phyloP scores from a whole-genome alignment of 1,140 invertebrate genomes.

The Paracyclopina nana region DNA sequence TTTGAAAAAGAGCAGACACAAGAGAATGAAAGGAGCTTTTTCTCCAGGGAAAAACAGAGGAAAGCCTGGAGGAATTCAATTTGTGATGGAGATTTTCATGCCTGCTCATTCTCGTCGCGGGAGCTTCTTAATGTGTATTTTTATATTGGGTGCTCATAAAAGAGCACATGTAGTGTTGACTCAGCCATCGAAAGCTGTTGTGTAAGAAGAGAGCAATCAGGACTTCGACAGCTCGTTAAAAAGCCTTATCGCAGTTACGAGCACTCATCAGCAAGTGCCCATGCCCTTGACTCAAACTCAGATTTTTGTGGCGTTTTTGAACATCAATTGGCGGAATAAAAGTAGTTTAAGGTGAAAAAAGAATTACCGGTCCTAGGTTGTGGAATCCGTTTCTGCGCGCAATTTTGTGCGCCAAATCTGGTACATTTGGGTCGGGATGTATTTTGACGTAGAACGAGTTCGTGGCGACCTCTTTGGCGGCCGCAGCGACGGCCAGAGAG shows the following conservation, averaged over 20 bases:
- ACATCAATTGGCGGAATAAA: background rate
- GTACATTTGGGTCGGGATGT: background rate
- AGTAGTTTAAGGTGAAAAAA: background rate
- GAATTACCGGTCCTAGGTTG: slow-evolving; percentile 10
- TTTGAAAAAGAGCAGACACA: too few relatives aligned
- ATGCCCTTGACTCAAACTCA: background rate
- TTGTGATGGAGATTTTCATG: too few relatives aligned
- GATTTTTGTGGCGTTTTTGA: background rate
- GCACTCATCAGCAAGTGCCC: background rate
- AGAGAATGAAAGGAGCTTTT: too few relatives aligned
- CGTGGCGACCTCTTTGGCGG: slow-evolving; percentile 14
- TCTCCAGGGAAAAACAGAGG: too few relatives aligned
- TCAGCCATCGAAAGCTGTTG: background rate
- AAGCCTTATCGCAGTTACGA: background rate
- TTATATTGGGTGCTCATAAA: too few relatives aligned
- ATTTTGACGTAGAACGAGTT: slow-evolving; percentile 13
- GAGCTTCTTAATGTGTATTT: too few relatives aligned
- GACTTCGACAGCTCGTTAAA: background rate
- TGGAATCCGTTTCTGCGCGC: slow-evolving; percentile 13
- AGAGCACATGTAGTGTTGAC: background rate
- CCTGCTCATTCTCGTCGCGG: too few relatives aligned
- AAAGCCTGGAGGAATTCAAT: too few relatives aligned
- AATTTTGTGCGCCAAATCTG: slow-evolving; percentile 11
- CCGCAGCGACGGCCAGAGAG: background rate
- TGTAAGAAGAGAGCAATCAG: background rate